A percentile compares a stretch with the other conserved stretches of the same genome.
These are phyloP conservation scores for Timema podura DNA, from an alignment of 2,888 invertebrate genomes.

Conservation along the genomic window DNA sequence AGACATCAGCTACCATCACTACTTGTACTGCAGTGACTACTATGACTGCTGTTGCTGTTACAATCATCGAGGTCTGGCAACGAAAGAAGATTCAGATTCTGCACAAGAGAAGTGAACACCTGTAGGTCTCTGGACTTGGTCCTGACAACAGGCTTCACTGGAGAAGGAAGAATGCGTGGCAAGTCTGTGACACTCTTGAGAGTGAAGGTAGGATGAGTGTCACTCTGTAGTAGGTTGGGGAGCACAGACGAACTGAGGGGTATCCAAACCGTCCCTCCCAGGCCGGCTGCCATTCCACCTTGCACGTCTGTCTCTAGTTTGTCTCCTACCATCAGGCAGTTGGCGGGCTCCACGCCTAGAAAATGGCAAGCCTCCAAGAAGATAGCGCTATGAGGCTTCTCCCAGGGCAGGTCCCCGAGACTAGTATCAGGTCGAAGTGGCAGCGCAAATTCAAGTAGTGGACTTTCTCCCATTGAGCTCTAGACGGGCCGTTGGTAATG, in stretches of 20 bases:
- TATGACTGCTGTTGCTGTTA: conserved; percentile 43
- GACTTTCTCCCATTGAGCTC: conserved; percentile 86
- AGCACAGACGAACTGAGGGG: conserved; percentile 50
- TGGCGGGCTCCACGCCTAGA: conserved; percentile 67
- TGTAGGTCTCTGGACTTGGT: no score
- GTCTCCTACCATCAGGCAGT: conserved; percentile 84
- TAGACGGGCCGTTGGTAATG: conserved; percentile 82
- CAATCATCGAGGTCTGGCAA: conserved; percentile 44
- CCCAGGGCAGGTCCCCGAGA: conserved; percentile 84
- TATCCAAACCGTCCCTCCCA: conserved; percentile 78
- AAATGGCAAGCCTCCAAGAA: conserved; percentile 76
- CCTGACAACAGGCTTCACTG: no score
- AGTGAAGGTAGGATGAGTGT: conserved; percentile 59
- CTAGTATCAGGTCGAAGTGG: conserved; percentile 74
- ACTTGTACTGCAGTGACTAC: no score
- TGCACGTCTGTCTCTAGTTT: conserved; percentile 83
- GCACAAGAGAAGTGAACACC: no score
- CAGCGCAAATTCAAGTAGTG: conserved; percentile 62
- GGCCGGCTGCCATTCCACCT: conserved; percentile 71
- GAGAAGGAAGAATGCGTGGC: conserved; percentile 49
- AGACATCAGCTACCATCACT: conserved; percentile 50
- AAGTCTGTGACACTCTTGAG: conserved; percentile 62
- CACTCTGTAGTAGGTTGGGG: conserved; percentile 42
- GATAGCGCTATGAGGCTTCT: conserved; percentile 78
- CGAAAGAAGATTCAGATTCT: conserved; percentile 29